phyloP scores from a whole-genome alignment of 2,797 vertebrate genomes.

The Sternotherus odoratus region DNA sequence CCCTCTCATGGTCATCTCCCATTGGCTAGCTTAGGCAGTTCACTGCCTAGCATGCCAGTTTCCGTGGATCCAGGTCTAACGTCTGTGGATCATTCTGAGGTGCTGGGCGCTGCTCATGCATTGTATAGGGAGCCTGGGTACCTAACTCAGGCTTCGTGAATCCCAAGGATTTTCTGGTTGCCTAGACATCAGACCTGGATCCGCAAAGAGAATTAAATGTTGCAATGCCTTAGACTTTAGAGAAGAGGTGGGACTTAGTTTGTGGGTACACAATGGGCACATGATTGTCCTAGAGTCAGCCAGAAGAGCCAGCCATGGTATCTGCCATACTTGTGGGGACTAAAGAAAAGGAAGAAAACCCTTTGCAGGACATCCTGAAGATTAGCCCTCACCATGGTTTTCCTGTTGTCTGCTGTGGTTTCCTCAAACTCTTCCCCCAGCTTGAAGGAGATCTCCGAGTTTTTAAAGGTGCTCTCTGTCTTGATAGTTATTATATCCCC shows the following conservation, averaged over 20 bases:
- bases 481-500: constrained; percentile 86
- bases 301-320: background rate
- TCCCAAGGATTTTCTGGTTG: background rate
- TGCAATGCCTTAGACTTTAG: background rate
- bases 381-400: constrained; percentile 85
- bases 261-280: background rate
- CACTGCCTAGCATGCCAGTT: background rate
- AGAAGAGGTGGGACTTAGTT: background rate
- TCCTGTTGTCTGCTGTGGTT: constrained; percentile 91
- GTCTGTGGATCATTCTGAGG: background rate
- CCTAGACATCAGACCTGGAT: background rate
- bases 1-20: background rate
- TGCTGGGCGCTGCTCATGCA: background rate
- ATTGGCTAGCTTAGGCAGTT: background rate
- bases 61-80: background rate
- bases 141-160: background rate
- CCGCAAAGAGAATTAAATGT: background rate
- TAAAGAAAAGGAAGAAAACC: background rate
- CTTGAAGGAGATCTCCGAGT: constrained; percentile 89
- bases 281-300: background rate
- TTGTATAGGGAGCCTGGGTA: background rate
- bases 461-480: constrained; percentile 91
- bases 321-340: background rate
- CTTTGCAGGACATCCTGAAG: background rate
- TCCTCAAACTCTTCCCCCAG: constrained; percentile 73